phyloP scores from a whole-genome alignment of 2,888 invertebrate genomes.

The Taenaris catops region DNA sequence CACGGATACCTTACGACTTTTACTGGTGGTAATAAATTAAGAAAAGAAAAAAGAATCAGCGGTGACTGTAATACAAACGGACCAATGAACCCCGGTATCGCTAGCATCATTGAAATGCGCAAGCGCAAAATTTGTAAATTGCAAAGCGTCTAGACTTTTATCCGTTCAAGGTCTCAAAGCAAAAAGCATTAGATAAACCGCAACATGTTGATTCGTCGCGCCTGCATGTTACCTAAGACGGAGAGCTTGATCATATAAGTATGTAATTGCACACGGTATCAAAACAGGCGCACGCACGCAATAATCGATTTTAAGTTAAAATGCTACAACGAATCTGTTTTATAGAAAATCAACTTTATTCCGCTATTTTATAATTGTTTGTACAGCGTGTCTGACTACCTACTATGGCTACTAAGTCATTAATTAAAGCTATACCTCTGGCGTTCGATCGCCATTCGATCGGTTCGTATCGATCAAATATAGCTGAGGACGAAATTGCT shows the following conservation, averaged over 20 bases:
- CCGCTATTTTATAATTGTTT: too few relatives aligned
- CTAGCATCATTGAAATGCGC: conserved; percentile 69
- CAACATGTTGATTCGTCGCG: conserved; percentile 48
- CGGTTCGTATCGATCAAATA: too few relatives aligned
- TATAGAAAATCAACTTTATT: too few relatives aligned
- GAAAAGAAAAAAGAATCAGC: conserved; percentile 44
- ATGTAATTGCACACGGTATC: conserved; percentile 42
- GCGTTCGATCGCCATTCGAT: too few relatives aligned
- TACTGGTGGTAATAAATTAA: conserved; percentile 35
- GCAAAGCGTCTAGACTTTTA: conserved; percentile 66
- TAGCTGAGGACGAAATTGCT: too few relatives aligned
- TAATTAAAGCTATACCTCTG: too few relatives aligned
- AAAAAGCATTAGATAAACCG: conserved; percentile 44
- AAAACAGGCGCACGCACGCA: conserved; percentile 41
- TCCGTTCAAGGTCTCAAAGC: conserved; percentile 51
- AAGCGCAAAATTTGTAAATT: conserved; percentile 68
- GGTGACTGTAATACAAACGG: conserved; percentile 44
- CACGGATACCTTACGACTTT: conserved; percentile 45
- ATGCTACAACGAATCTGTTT: neutral
- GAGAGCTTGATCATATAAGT: conserved; percentile 22
- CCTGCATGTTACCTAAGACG: conserved; percentile 36
- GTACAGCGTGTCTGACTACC: too few relatives aligned
- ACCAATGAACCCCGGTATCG: conserved; percentile 63
- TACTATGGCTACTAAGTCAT: too few relatives aligned
- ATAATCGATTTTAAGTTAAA: conserved; percentile 11